Evolutionary conservation across 2,113 vertebrate genomes (phyloP).

Genomic region (Gymnogyps californianus): DNA sequence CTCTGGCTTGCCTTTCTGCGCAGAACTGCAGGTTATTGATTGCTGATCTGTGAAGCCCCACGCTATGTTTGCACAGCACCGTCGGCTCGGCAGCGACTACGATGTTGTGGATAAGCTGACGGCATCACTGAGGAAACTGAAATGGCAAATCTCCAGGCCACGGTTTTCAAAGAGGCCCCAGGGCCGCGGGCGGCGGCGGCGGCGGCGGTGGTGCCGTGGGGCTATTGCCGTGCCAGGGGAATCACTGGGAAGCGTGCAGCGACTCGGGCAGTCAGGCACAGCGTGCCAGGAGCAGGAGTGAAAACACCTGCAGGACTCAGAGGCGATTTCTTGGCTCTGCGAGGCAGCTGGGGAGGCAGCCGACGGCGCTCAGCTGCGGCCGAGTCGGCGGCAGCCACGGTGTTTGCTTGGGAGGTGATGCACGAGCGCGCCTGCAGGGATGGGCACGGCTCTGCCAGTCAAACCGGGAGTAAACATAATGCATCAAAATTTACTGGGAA

Average conservation of each 20-base stretch:
- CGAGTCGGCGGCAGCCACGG: accelerated
- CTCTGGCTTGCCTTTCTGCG: not conserved
- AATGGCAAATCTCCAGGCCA: not conserved
- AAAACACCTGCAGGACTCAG: not conserved
- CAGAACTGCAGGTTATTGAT: accelerated
- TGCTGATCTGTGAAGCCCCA: not conserved
- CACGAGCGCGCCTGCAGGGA: accelerated
- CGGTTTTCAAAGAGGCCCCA: not conserved
- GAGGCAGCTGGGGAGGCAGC: not conserved
- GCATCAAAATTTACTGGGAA: constrained; percentile 20
- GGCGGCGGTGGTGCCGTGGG: accelerated
- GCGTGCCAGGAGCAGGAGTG: not conserved
- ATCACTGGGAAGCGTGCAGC: not conserved
- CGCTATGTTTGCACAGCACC: not conserved
- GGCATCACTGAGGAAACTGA: accelerated
- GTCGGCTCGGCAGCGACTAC: accelerated
- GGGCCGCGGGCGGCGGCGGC: accelerated
- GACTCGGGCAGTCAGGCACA: accelerated
- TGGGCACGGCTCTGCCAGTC: not conserved
- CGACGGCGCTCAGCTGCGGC: accelerated
- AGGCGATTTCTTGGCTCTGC: not conserved
- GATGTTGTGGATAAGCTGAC: accelerated
- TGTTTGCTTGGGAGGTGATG: not conserved
- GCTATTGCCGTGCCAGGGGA: accelerated
- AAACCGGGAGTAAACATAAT: not conserved